Base-by-base conservation (phyloP, 53 echinoderm and acorn worm genomes). In the Luidia sarsii region DNA sequence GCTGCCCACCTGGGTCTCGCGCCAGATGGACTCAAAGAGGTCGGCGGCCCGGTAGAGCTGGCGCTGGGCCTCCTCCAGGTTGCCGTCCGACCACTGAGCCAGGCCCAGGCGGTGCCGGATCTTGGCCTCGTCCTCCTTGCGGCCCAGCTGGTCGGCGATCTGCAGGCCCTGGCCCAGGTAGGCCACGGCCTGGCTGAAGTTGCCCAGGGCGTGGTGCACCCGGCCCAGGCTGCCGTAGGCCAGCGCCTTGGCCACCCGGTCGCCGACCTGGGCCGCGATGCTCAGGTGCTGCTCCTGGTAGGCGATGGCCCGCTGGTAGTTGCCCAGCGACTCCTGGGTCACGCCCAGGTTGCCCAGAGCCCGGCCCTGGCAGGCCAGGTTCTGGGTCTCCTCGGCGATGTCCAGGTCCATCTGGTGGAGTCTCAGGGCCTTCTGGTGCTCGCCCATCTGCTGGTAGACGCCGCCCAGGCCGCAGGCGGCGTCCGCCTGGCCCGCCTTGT, bases 241-340 rank as follows among this genome's bases (percentile, higher is more conserved):
- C 31, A 94, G 51, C 37, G 91, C 83, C 63, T 99, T 94, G 5
- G 94, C 99, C 1, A 91, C 89, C 23, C 89, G 79, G 72, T 99
- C 99, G 43, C 91, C 94, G 36, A 99, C 84, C 52, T 99, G 94
- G 2, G 99, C 99, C 13, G 99, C 99, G 16, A 99, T 99, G 67
- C 99, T 99, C 32, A 99, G 85, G 71, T 99, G 99, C 36, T 99
- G 99, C 68, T 99, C 99, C 62, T 99, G 99, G 59, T 99, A 99
- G 85, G 94, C 89, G 43, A 99, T 94, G n/a, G 99, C 94, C 69
- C 91, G 90, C 81, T 99, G 93, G 72, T 91, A 99, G 64, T 91
- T 91, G 4, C 94, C 99, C 13, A 99, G 82, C 18, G 94, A 94
- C 54, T 99, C 99, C 50, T 99, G 91, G 15, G 93, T 94, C 50